Conservation (phyloP, 2,113 vertebrate genomes). For the Mus spicilegus region DNA sequence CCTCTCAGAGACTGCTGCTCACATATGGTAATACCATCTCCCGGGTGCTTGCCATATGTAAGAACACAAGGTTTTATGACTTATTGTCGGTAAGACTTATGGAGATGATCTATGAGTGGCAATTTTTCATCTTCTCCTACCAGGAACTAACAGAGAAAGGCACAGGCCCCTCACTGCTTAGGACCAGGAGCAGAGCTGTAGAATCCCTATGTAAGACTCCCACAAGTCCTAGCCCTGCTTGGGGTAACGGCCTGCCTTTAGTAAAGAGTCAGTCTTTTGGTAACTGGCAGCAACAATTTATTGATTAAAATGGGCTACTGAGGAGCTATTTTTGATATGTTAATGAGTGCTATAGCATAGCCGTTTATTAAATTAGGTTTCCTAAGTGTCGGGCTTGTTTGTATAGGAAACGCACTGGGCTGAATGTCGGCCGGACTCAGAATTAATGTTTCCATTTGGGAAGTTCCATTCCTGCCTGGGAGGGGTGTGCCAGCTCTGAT, state of each 20-base stretch:
- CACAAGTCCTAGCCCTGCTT: accelerated
- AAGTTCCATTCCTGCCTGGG: background rate
- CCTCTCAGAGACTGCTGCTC: slow-evolving; percentile 71
- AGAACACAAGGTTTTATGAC: slow-evolving; percentile 91
- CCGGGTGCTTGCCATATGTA: slow-evolving; percentile 87
- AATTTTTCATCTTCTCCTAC: slow-evolving; percentile 90
- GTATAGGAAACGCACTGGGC: slow-evolving; percentile 71
- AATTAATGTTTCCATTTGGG: slow-evolving; percentile 35
- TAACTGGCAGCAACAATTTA: slow-evolving; percentile 71
- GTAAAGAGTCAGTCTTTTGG: slow-evolving; percentile 62
- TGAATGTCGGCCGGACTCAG: background rate
- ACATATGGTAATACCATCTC: slow-evolving; percentile 85
- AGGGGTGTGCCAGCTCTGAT: too few species aligned
- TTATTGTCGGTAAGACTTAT: slow-evolving; percentile 94
- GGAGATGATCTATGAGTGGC: slow-evolving; percentile 91
- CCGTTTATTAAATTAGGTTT: slow-evolving; percentile 81
- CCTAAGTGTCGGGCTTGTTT: slow-evolving; percentile 77
- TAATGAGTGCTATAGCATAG: slow-evolving; percentile 77
- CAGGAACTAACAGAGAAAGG: slow-evolving; percentile 74
- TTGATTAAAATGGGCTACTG: slow-evolving; percentile 79
- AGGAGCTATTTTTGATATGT: slow-evolving; percentile 74
- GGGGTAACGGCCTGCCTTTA: background rate
- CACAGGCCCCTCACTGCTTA: background rate
- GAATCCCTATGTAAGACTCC: background rate
- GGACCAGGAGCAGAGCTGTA: background rate